A percentile compares a stretch with the other conserved stretches of the same genome.
These are phyloP conservation scores for Helicoverpa armigera DNA, from an alignment of 1,140 invertebrate genomes.

Conservation along the genomic window DNA sequence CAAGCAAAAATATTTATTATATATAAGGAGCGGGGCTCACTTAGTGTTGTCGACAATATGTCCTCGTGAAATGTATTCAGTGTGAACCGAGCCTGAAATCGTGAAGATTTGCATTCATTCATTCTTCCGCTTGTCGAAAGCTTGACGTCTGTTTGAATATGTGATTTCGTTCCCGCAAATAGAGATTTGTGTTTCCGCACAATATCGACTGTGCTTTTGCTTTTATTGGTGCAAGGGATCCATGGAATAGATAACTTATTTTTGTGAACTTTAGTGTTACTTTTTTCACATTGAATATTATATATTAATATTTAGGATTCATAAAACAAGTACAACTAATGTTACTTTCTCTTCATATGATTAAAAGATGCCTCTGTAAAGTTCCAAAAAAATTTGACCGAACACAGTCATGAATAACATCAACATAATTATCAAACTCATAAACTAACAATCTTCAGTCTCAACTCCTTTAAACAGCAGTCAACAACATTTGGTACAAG, in stretches of 20 bases:
- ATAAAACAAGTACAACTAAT: no score
- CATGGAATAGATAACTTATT: slow-evolving; percentile 9
- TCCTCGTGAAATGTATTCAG: slow-evolving; percentile 61
- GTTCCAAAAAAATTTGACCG: no score
- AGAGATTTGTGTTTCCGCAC: slow-evolving; percentile 55
- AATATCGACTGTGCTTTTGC: slow-evolving; percentile 35
- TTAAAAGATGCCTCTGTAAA: no score
- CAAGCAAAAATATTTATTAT: slow-evolving; percentile 43
- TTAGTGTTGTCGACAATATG: slow-evolving; percentile 53
- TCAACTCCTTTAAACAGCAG: background rate
- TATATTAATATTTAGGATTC: no score
- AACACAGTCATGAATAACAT: no score
- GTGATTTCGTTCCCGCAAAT: slow-evolving; percentile 63
- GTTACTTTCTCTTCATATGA: no score
- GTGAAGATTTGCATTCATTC: slow-evolving; percentile 71
- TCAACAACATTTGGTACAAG: slow-evolving; percentile 19
- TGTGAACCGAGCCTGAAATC: slow-evolving; percentile 61
- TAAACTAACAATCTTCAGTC: background rate
- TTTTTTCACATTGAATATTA: background rate
- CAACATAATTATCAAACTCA: background rate
- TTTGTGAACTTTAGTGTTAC: background rate
- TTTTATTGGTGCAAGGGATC: slow-evolving; percentile 40
- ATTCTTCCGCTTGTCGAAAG: slow-evolving; percentile 58
- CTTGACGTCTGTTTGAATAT: slow-evolving; percentile 70
- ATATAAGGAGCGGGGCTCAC: slow-evolving; percentile 8